phyloP scores from a whole-genome alignment of 23 tunicate genomes.

The Phallusia fumigata region DNA sequence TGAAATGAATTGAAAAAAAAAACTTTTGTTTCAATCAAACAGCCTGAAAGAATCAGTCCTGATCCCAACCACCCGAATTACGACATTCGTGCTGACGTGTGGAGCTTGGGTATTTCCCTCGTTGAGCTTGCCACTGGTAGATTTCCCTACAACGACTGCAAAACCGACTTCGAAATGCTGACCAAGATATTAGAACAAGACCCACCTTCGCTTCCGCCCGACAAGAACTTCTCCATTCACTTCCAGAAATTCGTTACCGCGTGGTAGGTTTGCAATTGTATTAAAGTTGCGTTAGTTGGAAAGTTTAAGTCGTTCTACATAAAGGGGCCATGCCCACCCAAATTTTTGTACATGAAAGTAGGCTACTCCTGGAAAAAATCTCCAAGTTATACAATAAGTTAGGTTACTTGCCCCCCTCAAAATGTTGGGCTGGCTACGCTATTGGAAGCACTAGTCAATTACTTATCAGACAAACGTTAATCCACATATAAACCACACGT shows the following conservation, averaged over 20 bases:
- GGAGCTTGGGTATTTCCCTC: constrained; percentile 93
- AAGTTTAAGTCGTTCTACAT: too few relatives aligned
- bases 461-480: too few relatives aligned
- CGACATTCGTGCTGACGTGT: constrained; percentile 95
- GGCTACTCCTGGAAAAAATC: too few relatives aligned
- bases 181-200: constrained; percentile 83
- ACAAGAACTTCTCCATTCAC: constrained; percentile 48
- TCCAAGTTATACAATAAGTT: too few relatives aligned
- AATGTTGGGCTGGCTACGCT: too few relatives aligned
- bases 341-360: too few relatives aligned
- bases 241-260: constrained; percentile 72
- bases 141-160: constrained; percentile 85
- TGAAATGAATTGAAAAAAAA: background rate
- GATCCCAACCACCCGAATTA: constrained; percentile 79
- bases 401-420: too few relatives aligned
- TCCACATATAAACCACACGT: too few relatives aligned
- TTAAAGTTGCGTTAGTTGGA: too few relatives aligned
- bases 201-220: constrained; percentile 71
- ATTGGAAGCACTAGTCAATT: too few relatives aligned
- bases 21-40: background rate
- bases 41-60: constrained; percentile 95
- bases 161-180: constrained; percentile 94
- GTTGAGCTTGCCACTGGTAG: constrained; percentile 87
- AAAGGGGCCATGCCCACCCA: too few relatives aligned
- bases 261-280: constrained; percentile 69